Evolutionary conservation across 1,140 invertebrate genomes (phyloP).

Genomic region (Melipona quadrifasciata): DNA sequence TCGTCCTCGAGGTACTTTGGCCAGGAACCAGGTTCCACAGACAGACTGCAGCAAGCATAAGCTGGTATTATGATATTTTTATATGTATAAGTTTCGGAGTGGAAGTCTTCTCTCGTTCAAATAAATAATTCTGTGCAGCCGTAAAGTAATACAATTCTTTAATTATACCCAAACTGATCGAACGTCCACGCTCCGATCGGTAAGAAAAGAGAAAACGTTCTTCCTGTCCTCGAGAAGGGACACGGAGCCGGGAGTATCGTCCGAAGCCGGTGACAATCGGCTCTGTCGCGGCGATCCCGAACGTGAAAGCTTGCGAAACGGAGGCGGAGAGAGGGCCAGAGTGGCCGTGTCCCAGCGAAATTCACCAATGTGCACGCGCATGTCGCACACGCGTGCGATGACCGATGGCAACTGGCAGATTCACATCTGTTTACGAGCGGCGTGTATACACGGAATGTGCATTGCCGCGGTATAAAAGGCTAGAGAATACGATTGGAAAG

Average conservation of each 20-base stretch:
- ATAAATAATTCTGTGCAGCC: too few relatives aligned
- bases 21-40: too few relatives aligned
- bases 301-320: conserved; percentile 10
- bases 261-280: not conserved
- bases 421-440: conserved; percentile 25
- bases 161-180: too few relatives aligned
- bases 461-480: conserved; percentile 75
- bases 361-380: conserved; percentile 13
- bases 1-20: too few relatives aligned
- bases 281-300: too few relatives aligned
- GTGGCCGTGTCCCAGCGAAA: conserved; percentile 34
- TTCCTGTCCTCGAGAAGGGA: not conserved
- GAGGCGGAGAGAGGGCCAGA: not conserved
- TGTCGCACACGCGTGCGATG: not conserved
- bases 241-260: not conserved
- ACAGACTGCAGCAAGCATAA: too few relatives aligned
- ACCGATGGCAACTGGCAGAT: conserved; percentile 44
- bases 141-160: too few relatives aligned
- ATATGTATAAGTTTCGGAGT: too few relatives aligned
- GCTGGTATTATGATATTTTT: too few relatives aligned
- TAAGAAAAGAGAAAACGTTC: not conserved
- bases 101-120: too few relatives aligned
- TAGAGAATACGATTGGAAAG: conserved; percentile 73
- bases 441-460: conserved; percentile 20
- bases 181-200: too few relatives aligned